Percentiles rank a stretch among this genome's conserved stretches.
phyloP scores from a whole-genome alignment of 2,888 invertebrate genomes.

The Sphinx pinastri region DNA sequence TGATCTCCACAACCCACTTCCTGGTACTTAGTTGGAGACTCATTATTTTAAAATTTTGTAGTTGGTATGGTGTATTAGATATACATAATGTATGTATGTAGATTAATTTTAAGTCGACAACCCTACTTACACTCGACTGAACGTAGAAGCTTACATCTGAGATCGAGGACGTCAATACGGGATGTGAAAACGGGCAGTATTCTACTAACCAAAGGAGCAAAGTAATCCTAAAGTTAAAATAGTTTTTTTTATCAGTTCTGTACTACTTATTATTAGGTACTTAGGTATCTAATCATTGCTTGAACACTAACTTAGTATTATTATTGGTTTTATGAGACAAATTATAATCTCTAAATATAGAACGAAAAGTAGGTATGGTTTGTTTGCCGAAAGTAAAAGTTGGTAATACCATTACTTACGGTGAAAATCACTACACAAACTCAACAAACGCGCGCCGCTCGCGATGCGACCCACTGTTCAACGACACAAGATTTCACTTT shows the following conservation, averaged over 20 bases:
- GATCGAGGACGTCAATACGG: constrained; percentile 31
- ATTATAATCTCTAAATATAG: constrained; percentile 6
- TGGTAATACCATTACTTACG: constrained; percentile 56
- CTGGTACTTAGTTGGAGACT: background rate
- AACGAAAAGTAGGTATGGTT: constrained; percentile 16
- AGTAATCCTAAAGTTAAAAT: background rate
- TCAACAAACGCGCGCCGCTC: constrained; percentile 70
- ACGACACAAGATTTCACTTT: constrained; percentile 78
- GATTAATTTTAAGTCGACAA: constrained; percentile 1
- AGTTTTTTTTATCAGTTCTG: too few relatives aligned
- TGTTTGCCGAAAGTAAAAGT: constrained; percentile 74
- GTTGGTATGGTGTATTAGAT: too few relatives aligned
- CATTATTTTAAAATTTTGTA: too few relatives aligned
- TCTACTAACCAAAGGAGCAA: background rate
- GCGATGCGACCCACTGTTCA: constrained; percentile 71
- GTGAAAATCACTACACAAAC: constrained; percentile 76
- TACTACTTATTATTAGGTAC: too few relatives aligned
- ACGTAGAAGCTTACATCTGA: constrained; percentile 28
- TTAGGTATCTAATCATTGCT: too few relatives aligned
- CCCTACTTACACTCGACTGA: constrained; percentile 8
- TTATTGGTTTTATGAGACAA: too few relatives aligned
- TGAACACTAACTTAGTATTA: too few relatives aligned
- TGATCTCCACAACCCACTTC: too few relatives aligned
- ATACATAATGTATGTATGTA: background rate
- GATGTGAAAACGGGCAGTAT: background rate